Base-by-base conservation (phyloP, 2,797 vertebrate genomes). In the Chrysocyon brachyurus region DNA sequence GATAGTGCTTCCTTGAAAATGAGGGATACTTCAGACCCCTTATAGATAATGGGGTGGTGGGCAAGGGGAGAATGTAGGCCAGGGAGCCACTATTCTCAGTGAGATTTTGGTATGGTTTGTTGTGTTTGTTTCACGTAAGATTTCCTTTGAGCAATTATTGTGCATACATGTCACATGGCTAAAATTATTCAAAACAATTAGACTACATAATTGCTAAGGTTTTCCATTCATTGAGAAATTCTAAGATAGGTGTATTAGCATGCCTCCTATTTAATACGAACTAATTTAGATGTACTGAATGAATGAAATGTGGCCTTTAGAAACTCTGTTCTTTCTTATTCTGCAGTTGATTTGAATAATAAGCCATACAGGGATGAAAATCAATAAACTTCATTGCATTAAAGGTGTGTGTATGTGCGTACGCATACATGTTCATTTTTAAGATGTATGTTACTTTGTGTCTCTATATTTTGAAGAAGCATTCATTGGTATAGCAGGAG, bases 381-480 rank as follows among this genome's bases (percentile, higher is more conserved):
- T 56, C 12, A 87, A 40, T 40, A 88, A 86, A 70, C 14, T 84
- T 21, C 11, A 88, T 81, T 93, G 22, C 24, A 10, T 66, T 66
- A 77, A 88, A 63, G 19, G 17, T 33, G 5, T 68, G 6, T 90
- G 15, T 57, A n/a, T 72, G 16, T 56, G 24, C 4, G 3, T 26
- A 12, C 12, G 36, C 33, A 61, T 59, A 0, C 46, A 2, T 57
- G 28, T 84, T 36, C 61, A 68, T 88, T 4, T 91, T 88, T 89
- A 56, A 86, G 82, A 95, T 36, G 19, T 49, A 73, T 66, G 6
- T 59, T 9, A 49, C 6, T 95, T 85, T 70, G 12, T 93, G 24
- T 89, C 6, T 89, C 28, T 89, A 3, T 22, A 59, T 61, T 94
- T 95, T 97, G 40, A 78, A 92, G 78, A 91, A 94, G 21, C 12